These are phyloP conservation scores for Diaperis boleti DNA, from an alignment of 2,888 invertebrate species.

Conservation along the genomic window DNA sequence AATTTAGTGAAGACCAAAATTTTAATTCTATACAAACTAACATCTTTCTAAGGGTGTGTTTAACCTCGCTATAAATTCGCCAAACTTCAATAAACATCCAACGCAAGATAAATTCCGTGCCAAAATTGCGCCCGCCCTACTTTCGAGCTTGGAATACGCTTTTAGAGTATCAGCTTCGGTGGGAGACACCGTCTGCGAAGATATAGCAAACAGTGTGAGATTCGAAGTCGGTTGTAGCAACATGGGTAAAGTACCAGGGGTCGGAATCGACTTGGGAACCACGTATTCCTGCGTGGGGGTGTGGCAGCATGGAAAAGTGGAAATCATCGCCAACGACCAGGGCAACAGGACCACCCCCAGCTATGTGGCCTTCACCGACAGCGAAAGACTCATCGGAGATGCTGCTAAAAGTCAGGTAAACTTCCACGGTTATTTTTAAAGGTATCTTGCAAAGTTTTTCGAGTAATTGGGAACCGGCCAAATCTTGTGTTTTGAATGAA, in stretches of 20 bases:
- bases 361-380: conserved; percentile 89
- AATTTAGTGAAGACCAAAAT: too few species aligned
- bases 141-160: conserved; percentile 30
- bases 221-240: conserved; percentile 1
- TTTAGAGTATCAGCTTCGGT: conserved; percentile 26
- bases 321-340: conserved; percentile 90
- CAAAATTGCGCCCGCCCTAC: conserved; percentile 32
- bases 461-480: conserved; percentile 3
- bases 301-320: conserved; percentile 85
- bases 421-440: conserved; percentile 3
- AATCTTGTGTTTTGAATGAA: conserved; percentile 9
- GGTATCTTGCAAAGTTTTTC: not conserved
- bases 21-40: too few species aligned
- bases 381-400: conserved; percentile 86
- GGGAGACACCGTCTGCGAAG: conserved; percentile 24
- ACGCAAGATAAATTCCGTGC: conserved; percentile 26
- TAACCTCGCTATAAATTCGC: too few species aligned
- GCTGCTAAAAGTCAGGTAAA: conserved; percentile 86
- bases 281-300: conserved; percentile 89
- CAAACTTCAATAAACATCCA: conserved; percentile 9
- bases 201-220: conserved; percentile 1
- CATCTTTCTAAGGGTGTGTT: too few species aligned
- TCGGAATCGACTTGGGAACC: conserved; percentile 79
- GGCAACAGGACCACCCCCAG: conserved; percentile 90
- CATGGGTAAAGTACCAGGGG: conserved; percentile 54